A percentile compares a stretch with the other conserved stretches of the same genome.
Evolutionary conservation across 1,140 invertebrate genomes (phyloP).

Genomic region (Bombus pyrosoma): DNA sequence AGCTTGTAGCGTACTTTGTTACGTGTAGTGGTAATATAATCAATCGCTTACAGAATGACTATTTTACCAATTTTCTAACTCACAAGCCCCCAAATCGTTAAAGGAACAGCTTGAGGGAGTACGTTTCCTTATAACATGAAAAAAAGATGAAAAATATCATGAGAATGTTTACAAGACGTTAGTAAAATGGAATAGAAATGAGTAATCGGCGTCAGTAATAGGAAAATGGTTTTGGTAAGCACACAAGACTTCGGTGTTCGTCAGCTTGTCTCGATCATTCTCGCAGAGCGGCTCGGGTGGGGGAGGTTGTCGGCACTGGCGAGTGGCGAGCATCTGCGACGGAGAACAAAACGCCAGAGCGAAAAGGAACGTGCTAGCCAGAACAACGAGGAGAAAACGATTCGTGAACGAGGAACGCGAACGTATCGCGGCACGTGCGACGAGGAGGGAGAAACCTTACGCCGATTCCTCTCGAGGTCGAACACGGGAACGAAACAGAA

Average conservation of each 20-base stretch:
- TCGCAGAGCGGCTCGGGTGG: slow-evolving; percentile 40
- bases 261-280: slow-evolving; percentile 59
- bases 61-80: not conserved
- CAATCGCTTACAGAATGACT: not conserved
- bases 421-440: slow-evolving; percentile 46
- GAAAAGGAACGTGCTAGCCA: slow-evolving; percentile 8
- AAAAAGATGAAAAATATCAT: too few species aligned
- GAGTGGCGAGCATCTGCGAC: slow-evolving; percentile 68
- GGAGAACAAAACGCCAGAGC: slow-evolving; percentile 20
- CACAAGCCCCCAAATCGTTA: too few species aligned
- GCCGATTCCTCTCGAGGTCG: slow-evolving; percentile 63
- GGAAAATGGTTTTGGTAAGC: slow-evolving; percentile 41
- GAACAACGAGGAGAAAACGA: slow-evolving; percentile 37
- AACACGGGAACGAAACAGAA: slow-evolving; percentile 48
- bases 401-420: slow-evolving; percentile 20
- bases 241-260: slow-evolving; percentile 33
- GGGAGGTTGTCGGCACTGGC: slow-evolving; percentile 65
- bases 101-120: not conserved
- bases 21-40: too few species aligned
- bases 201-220: slow-evolving; percentile 9
- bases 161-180: not conserved
- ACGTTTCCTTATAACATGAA: not conserved
- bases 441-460: slow-evolving; percentile 61
- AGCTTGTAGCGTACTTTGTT: too few species aligned
- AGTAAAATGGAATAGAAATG: not conserved